Percentiles rank a stretch among this genome's conserved stretches.
Evolutionary conservation across 2,113 vertebrate species (phyloP).

Genomic region (Siphamia tubifer): DNA sequence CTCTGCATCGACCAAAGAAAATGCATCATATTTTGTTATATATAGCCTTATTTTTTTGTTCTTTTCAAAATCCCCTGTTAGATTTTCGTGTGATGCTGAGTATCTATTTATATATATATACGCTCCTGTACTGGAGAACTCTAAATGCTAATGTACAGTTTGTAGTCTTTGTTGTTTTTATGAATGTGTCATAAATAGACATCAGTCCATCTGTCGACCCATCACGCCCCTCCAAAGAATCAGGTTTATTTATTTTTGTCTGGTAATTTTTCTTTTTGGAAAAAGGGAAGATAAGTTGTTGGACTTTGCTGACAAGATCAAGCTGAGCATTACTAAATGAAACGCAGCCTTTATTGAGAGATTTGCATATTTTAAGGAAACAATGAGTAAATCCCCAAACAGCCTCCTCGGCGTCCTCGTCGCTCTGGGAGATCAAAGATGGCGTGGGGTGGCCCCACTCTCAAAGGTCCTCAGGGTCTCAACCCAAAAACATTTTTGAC

Average conservation of each 20-base stretch:
- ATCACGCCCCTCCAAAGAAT: not conserved
- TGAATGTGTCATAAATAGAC: not conserved
- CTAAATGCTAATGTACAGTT: too few relatives aligned
- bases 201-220: constrained; percentile 22
- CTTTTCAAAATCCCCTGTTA: not conserved
- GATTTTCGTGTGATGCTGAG: too few relatives aligned
- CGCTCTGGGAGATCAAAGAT: constrained; percentile 38
- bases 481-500: constrained; percentile 54
- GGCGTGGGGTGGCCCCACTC: constrained; percentile 47
- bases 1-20: too few relatives aligned
- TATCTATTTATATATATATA: too few relatives aligned
- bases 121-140: too few relatives aligned
- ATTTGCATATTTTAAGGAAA: constrained; percentile 64
- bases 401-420: not conserved
- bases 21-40: too few relatives aligned
- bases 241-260: constrained; percentile 44
- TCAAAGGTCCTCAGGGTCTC: constrained; percentile 32
- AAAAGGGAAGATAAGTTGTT: constrained; percentile 37
- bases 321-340: constrained; percentile 28
- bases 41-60: not conserved
- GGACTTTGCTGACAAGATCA: constrained; percentile 32
- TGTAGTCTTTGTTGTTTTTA: not conserved
- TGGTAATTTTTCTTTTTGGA: constrained; percentile 27
- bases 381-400: constrained; percentile 17
- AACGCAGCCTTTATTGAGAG: constrained; percentile 11